Percentiles rank a stretch among this genome's conserved stretches.
Evolutionary conservation across 2,888 invertebrate genomes (phyloP).

Genomic region (Acanthosepion lycidas): DNA sequence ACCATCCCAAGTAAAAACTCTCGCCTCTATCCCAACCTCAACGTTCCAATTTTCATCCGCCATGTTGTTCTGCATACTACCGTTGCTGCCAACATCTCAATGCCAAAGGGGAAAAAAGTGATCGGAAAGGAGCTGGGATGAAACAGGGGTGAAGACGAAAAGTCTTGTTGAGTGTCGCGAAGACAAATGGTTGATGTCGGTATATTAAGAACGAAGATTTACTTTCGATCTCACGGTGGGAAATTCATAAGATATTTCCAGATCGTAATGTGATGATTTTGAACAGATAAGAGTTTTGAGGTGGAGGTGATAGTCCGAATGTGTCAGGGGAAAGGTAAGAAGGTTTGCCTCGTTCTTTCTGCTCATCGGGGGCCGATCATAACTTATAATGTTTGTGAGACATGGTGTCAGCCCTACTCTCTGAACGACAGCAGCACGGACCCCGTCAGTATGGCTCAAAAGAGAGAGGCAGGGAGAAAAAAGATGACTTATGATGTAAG

Average conservation of each 20-base stretch:
- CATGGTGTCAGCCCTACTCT: not conserved
- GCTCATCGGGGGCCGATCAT: not conserved
- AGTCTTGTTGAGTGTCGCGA: not conserved
- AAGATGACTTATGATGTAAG: slow-evolving; percentile 33
- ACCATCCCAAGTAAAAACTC: slow-evolving; percentile 22
- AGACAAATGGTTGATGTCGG: slow-evolving; percentile 10
- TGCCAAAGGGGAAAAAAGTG: not conserved
- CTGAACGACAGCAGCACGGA: not conserved
- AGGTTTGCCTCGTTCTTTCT: not conserved
- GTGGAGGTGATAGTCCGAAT: not conserved
- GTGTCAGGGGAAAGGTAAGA: not conserved
- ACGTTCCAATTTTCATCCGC: not conserved
- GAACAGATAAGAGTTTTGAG: slow-evolving; percentile 8
- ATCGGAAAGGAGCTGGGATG: not conserved
- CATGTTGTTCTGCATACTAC: slow-evolving; percentile 33
- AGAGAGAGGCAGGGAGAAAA: not conserved
- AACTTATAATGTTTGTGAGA: not conserved
- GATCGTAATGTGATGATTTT: slow-evolving; percentile 33
- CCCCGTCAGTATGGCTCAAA: not conserved
- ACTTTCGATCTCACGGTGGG: slow-evolving; percentile 20
- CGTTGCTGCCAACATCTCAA: slow-evolving; percentile 33
- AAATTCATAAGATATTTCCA: not conserved
- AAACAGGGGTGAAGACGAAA: not conserved
- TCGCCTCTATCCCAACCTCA: not conserved
- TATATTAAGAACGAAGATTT: slow-evolving; percentile 33